Base-by-base conservation (phyloP, 2,888 invertebrate genomes). In the Yponomeuta plumbellus region DNA sequence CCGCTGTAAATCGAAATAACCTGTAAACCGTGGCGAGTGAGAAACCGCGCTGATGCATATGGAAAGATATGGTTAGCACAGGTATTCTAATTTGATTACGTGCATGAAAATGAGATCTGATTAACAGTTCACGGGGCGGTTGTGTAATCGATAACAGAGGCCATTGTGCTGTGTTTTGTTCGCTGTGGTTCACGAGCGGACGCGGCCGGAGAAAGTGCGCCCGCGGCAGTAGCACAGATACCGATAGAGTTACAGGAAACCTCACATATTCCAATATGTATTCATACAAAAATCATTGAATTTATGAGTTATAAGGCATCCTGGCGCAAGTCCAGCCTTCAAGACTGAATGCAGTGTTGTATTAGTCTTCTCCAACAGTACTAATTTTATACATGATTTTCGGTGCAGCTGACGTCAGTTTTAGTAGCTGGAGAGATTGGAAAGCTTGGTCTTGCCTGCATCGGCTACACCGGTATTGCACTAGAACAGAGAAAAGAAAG, bases 161-260 rank as follows among this genome's bases (percentile, higher is more conserved):
- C 44, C 44, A 52, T 52, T 52, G 44, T 52, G 44, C 44, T 52
- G 44, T 52, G 44, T 52, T 52, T 52, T 52, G 44, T 52, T 52
- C 13, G 44, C 17, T 52, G 44, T 52, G 44, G 10, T 17, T 52
- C 44, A 52, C 44, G 44, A 52, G 17, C 13, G 44, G 17, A 13
- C 17, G 44, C 17, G 17, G 44, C 8, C 44, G 13, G 44, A 6
- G 44, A 52, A 52, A 52, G 44, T 52, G 44, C 44, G 17, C 44
- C 44, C 44, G 44, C 44, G 17, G 17, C 44, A 3, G 44, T 17
- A 17, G 13, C 5, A 5, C 17, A 4, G 44, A 4, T 13, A 17
- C 44, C 44, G 44, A 13, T 13, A 3, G 44, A 44, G 44, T 52
- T 52, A 17, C 44, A 17, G 44, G 17, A 17, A 52, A 52, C 44